phyloP scores from a whole-genome alignment of 2,797 vertebrate species.

The Anguilla obscura region DNA sequence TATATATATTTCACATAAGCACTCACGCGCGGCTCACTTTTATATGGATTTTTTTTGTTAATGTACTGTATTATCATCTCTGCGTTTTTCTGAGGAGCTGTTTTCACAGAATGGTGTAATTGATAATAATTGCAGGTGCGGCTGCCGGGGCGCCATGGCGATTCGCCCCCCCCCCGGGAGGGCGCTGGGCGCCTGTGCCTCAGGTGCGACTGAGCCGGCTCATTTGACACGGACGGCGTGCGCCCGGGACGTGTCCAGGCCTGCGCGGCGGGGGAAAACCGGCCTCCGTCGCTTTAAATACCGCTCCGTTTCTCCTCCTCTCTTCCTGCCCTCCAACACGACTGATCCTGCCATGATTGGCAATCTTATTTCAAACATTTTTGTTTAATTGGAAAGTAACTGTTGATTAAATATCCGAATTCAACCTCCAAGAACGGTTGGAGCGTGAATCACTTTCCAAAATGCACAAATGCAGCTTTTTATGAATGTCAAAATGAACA shows the following conservation, averaged over 20 bases:
- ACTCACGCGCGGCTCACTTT: too few species aligned
- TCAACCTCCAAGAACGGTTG: neutral
- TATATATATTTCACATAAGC: too few species aligned
- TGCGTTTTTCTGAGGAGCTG: neutral
- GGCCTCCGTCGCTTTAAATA: conserved; percentile 53
- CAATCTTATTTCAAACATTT: neutral
- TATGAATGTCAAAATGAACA: neutral
- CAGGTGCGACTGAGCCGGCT: conserved; percentile 58
- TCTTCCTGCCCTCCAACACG: conserved; percentile 29
- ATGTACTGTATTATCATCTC: too few species aligned
- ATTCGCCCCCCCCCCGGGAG: conserved; percentile 44
- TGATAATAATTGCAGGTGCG: neutral
- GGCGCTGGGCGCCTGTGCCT: conserved; percentile 47
- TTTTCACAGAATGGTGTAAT: neutral
- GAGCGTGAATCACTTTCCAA: neutral
- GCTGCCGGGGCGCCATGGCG: neutral
- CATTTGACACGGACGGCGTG: conserved; percentile 62
- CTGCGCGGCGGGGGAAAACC: conserved; percentile 59
- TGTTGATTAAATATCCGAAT: neutral
- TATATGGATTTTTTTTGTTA: too few species aligned
- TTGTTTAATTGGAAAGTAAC: neutral
- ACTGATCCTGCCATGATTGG: neutral
- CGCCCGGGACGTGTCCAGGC: conserved; percentile 56
- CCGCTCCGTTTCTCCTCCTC: conserved; percentile 37
- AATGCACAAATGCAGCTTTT: neutral